These are phyloP conservation scores for Schizopygopsis pylzovi DNA, from an alignment of 2,797 vertebrate genomes.

Conservation along the genomic window DNA sequence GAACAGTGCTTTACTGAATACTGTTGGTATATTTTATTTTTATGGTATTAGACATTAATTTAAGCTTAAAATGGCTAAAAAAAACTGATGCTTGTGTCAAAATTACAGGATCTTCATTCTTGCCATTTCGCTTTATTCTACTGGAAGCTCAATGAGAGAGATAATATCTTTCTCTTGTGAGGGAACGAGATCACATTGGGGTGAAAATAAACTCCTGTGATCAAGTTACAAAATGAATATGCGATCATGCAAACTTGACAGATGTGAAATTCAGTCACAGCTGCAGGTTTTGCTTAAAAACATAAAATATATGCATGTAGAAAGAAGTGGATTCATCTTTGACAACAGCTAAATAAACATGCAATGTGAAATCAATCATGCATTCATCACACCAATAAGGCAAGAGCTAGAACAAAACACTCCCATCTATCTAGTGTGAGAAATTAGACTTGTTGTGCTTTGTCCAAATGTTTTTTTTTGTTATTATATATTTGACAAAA, in stretches of 20 bases:
- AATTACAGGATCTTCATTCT: not conserved
- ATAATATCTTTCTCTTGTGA: not conserved
- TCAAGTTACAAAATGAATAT: slow-evolving; percentile 7
- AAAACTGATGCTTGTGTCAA: not conserved
- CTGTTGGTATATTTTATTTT: not conserved
- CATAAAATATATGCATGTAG: not conserved
- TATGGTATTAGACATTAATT: not conserved
- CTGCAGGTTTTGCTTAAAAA: not conserved
- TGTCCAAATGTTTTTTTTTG: not conserved
- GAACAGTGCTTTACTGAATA: not conserved
- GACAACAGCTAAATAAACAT: not conserved
- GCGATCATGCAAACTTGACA: not conserved
- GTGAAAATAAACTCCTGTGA: not conserved
- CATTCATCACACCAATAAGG: not conserved
- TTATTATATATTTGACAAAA: not conserved
- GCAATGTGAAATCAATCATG: not conserved
- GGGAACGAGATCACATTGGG: not conserved
- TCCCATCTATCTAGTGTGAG: slow-evolving; percentile 8
- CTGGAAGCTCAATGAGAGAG: not conserved
- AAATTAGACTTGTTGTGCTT: not conserved
- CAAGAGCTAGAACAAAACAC: not conserved
- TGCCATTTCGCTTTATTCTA: not conserved
- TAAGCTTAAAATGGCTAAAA: not conserved
- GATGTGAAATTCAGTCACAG: not conserved
- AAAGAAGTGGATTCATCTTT: not conserved